Conservation (phyloP, 2,797 vertebrate genomes). For the Diglossa cyanea region DNA sequence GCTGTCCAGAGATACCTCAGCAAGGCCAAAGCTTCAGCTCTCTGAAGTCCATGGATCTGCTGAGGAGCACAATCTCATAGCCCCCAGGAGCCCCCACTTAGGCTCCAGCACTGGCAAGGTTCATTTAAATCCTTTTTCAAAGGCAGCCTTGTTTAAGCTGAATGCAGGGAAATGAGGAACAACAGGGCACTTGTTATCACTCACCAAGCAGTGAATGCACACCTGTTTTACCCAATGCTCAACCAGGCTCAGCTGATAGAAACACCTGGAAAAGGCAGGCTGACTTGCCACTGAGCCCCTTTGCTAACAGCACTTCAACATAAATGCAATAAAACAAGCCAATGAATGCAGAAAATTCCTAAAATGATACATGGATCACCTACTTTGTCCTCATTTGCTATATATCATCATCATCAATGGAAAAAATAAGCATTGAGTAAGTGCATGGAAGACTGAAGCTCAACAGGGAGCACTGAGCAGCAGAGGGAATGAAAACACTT, state of each 20-base stretch:
- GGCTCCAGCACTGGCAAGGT: fast-evolving
- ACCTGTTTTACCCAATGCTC: not conserved
- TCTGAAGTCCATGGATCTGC: fast-evolving
- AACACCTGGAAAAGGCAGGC: not conserved
- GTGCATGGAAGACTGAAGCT: not conserved
- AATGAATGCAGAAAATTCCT: not conserved
- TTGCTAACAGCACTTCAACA: not conserved
- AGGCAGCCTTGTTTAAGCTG: not conserved
- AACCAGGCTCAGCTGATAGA: not conserved
- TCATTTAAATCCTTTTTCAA: not conserved
- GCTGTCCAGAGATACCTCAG: not conserved
- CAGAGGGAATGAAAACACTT: not conserved
- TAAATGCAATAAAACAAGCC: not conserved
- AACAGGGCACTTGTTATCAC: not conserved
- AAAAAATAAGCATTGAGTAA: not conserved
- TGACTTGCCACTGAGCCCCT: not conserved
- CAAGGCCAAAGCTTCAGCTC: not conserved
- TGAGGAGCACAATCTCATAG: fast-evolving
- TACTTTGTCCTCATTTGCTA: not conserved
- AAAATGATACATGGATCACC: not conserved
- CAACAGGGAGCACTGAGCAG: not conserved
- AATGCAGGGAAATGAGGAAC: not conserved
- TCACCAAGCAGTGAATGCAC: not conserved
- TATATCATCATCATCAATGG: not conserved
- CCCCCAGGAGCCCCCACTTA: fast-evolving